These are phyloP conservation scores for Phortica magna DNA, from an alignment of 2,888 invertebrate species.

Conservation along the genomic window DNA sequence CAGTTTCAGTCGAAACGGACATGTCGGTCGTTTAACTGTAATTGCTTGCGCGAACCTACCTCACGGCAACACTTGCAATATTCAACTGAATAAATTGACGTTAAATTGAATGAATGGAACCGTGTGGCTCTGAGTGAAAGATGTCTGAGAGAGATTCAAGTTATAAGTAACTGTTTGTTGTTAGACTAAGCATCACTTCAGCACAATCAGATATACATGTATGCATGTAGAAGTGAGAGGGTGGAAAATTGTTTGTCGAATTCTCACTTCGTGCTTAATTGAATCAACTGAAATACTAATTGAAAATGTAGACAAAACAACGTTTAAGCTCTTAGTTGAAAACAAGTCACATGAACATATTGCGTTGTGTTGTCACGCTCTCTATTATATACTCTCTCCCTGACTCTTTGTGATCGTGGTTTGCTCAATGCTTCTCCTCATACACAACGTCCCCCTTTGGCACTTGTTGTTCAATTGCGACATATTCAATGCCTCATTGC, in stretches of 20 bases:
- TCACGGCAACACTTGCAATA: slow-evolving; percentile 3
- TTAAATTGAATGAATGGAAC: slow-evolving; percentile 14
- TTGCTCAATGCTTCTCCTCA: background rate
- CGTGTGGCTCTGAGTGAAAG: too few relatives aligned
- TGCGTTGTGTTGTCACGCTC: background rate
- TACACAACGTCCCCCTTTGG: too few relatives aligned
- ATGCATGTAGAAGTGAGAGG: background rate
- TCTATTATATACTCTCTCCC: background rate
- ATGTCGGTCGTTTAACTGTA: too few relatives aligned
- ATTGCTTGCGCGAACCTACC: slow-evolving; percentile 10
- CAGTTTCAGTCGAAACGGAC: background rate
- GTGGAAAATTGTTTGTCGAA: background rate
- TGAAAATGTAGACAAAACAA: background rate
- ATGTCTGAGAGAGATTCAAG: background rate
- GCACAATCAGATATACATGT: background rate
- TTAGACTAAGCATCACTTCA: background rate
- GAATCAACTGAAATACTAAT: background rate
- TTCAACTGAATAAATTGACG: slow-evolving; percentile 12
- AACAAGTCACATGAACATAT: background rate
- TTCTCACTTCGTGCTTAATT: background rate
- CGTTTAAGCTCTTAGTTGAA: background rate
- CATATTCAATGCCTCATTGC: background rate
- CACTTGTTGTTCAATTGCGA: background rate
- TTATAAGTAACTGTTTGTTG: background rate
- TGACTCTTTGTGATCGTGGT: background rate